phyloP scores from a whole-genome alignment of 2,797 vertebrate species.

The Xenopus petersii region DNA sequence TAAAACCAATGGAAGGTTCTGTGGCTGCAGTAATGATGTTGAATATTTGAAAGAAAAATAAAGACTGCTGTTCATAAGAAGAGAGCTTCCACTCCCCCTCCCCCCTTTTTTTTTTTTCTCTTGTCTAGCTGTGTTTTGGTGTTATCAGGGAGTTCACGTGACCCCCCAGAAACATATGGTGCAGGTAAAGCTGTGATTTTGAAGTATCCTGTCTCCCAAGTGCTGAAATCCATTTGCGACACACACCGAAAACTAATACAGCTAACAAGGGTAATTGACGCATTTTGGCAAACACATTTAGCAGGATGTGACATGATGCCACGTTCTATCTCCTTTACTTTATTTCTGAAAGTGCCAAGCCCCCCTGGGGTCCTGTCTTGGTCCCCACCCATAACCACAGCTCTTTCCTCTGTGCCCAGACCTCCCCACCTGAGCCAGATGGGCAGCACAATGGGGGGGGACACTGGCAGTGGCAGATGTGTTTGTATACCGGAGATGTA shows the following conservation, averaged over 20 bases:
- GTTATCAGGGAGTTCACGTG: conserved; percentile 43
- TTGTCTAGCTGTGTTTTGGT: conserved; percentile 42
- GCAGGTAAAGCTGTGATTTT: conserved; percentile 54
- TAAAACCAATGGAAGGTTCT: not conserved
- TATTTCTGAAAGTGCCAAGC: conserved; percentile 49
- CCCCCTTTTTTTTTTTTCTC: not conserved
- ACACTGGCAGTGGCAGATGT: conserved; percentile 75
- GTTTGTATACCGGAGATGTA: conserved; percentile 71
- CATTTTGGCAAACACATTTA: conserved; percentile 55
- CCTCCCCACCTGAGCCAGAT: conserved; percentile 75
- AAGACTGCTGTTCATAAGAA: not conserved
- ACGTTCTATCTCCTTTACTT: conserved; percentile 39
- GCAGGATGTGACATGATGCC: conserved; percentile 55
- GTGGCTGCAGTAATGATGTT: not conserved
- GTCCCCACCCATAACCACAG: conserved; percentile 29
- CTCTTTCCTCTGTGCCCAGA: conserved; percentile 49
- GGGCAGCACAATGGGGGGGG: conserved; percentile 70
- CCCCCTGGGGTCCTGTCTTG: conserved; percentile 52
- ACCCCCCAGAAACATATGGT: conserved; percentile 53
- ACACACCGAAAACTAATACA: conserved; percentile 47
- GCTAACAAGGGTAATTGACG: conserved; percentile 57
- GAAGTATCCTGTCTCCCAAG: conserved; percentile 48
- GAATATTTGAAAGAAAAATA: conserved; percentile 1
- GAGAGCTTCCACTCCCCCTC: conserved; percentile 43
- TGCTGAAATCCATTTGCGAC: conserved; percentile 50